phyloP scores from a whole-genome alignment of 2,113 vertebrate genomes.

The Epinephelus fuscoguttatus region DNA sequence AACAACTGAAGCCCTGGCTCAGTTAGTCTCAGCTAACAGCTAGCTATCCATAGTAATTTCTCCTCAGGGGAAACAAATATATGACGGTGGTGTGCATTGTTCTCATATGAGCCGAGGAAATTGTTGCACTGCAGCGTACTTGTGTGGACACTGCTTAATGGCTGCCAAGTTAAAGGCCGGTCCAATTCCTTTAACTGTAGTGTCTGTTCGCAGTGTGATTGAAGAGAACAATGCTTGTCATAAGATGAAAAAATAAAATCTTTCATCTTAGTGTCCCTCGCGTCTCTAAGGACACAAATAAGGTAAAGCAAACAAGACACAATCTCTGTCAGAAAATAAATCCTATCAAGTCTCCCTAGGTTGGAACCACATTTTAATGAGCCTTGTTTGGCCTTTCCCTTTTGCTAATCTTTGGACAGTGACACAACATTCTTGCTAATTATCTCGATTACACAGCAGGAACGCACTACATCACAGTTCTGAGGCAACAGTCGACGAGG shows the following conservation, averaged over 20 bases:
- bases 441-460: conserved; percentile 92
- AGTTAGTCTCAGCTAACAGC: conserved; percentile 76
- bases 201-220: conserved; percentile 7
- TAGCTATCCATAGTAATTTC: conserved; percentile 67
- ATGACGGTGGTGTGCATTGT: conserved; percentile 22
- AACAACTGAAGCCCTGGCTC: conserved; percentile 77
- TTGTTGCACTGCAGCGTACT: not conserved
- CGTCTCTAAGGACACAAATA: conserved; percentile 23
- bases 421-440: conserved; percentile 88
- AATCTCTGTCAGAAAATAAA: conserved; percentile 47
- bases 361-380: conserved; percentile 77
- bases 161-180: conserved; percentile 49
- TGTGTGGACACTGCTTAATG: conserved; percentile 34
- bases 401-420: conserved; percentile 89
- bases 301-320: conserved; percentile 44
- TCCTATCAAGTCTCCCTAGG: conserved; percentile 45
- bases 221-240: conserved; percentile 43
- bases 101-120: conserved; percentile 34
- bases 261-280: conserved; percentile 12
- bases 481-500: conserved; percentile 91
- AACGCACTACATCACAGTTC: conserved; percentile 87
- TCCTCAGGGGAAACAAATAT: conserved; percentile 61
- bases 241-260: conserved; percentile 15
- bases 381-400: conserved; percentile 83
- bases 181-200: conserved; percentile 20